phyloP scores from a whole-genome alignment of 2,797 vertebrate species.

The Schizothorax lantsangensis region DNA sequence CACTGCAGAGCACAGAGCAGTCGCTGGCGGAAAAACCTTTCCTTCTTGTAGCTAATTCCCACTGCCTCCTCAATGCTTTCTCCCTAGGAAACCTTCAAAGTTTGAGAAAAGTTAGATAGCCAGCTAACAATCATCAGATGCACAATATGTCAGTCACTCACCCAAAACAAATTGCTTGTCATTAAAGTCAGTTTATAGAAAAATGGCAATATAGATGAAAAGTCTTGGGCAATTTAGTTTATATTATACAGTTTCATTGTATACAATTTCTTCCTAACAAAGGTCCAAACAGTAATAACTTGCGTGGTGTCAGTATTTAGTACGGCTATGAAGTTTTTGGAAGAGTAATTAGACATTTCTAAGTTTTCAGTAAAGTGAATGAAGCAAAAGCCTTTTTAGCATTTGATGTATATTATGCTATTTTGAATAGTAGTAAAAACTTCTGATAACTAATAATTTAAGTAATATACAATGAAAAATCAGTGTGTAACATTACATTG shows the following conservation, averaged over 20 bases:
- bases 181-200: neutral
- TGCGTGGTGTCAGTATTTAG: neutral
- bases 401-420: neutral
- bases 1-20: constrained; percentile 52
- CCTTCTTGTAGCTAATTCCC: constrained; percentile 48
- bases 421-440: neutral
- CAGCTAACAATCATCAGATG: neutral
- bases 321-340: neutral
- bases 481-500: neutral
- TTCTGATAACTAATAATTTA: neutral
- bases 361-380: neutral
- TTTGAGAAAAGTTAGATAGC: constrained; percentile 9
- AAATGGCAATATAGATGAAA: neutral
- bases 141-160: neutral
- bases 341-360: neutral
- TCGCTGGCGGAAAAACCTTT: constrained; percentile 27
- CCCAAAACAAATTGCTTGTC: neutral
- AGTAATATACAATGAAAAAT: neutral
- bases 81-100: constrained; percentile 56
- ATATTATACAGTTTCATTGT: neutral
- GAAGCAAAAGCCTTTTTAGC: neutral
- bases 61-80: constrained; percentile 50
- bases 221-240: neutral
- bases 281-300: neutral
- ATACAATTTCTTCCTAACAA: neutral